Evolutionary conservation across 2,113 vertebrate species (phyloP).

Genomic region (Notarius quadriscutis): DNA sequence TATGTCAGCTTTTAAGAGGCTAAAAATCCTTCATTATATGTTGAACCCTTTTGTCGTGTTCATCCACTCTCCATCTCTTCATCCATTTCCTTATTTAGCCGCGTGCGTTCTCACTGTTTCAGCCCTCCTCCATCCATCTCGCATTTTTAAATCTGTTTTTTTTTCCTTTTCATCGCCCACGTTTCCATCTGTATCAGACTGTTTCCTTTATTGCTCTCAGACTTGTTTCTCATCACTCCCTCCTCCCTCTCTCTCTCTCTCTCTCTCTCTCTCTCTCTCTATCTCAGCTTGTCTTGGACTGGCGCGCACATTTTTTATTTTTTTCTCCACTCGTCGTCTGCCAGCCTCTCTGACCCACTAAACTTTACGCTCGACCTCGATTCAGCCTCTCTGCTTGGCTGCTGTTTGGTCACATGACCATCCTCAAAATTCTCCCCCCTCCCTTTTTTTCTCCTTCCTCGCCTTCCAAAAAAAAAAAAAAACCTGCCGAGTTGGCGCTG

Average conservation of each 20-base stretch:
- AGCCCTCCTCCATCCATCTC: not conserved
- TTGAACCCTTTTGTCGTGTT: not conserved
- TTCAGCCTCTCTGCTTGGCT: constrained; percentile 29
- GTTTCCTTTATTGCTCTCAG: not conserved
- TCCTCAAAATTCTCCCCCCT: not conserved
- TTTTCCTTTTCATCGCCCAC: constrained; percentile 20
- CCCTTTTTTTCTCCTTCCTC: not conserved
- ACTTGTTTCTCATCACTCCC: constrained; percentile 6
- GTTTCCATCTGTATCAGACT: constrained; percentile 21
- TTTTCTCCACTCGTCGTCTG: not conserved
- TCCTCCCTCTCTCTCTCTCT: constrained; percentile 44
- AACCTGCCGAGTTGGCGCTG: not conserved
- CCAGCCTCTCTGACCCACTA: constrained; percentile 44
- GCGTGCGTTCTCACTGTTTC: not conserved
- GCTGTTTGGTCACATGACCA: constrained; percentile 22
- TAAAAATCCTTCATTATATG: not conserved
- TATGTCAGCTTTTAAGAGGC: not conserved
- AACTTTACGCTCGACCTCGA: constrained; percentile 45
- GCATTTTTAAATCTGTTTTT: constrained; percentile 1
- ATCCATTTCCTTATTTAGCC: constrained; percentile 13
- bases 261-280: constrained; percentile 44
- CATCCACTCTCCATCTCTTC: not conserved
- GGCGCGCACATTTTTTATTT: constrained; percentile 57
- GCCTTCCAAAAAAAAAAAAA: constrained; percentile 4
- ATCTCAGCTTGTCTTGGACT: constrained; percentile 63